A percentile compares a stretch with the other conserved stretches of the same genome.
These are phyloP conservation scores for Ciconia stormi DNA, from an alignment of 2,113 vertebrate genomes.

Conservation along the genomic window DNA sequence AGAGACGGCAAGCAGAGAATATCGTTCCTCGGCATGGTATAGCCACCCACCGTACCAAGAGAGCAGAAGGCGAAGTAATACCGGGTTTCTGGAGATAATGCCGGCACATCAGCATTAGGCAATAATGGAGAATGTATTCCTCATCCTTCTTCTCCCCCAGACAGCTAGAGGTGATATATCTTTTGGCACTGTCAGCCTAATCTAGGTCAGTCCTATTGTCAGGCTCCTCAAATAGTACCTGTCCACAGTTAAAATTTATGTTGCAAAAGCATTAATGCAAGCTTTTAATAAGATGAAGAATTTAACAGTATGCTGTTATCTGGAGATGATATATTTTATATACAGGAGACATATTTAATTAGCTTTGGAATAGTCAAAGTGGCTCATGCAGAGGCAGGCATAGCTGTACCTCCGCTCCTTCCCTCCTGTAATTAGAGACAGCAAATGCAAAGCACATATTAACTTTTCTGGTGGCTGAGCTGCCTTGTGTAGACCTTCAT, in stretches of 20 bases:
- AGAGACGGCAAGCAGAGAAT: neutral
- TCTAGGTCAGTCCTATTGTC: constrained; percentile 80
- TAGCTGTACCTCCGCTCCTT: constrained; percentile 43
- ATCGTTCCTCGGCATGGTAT: neutral
- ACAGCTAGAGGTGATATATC: constrained; percentile 77
- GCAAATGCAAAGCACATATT: constrained; percentile 62
- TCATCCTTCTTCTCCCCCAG: constrained; percentile 74
- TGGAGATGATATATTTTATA: constrained; percentile 84
- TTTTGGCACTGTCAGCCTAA: constrained; percentile 78
- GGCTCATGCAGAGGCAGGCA: constrained; percentile 65
- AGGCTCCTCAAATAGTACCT: constrained; percentile 79
- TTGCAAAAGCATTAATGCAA: constrained; percentile 81
- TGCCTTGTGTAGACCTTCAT: constrained; percentile 13
- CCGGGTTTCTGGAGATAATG: constrained; percentile 65
- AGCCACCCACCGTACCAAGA: neutral
- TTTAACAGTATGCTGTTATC: constrained; percentile 81
- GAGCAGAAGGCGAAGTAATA: neutral
- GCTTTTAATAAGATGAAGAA: constrained; percentile 86
- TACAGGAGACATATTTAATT: constrained; percentile 83
- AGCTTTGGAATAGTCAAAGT: constrained; percentile 78
- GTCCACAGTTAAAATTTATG: constrained; percentile 82
- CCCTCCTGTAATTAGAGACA: constrained; percentile 55
- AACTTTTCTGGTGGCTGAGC: constrained; percentile 57
- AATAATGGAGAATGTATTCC: constrained; percentile 76
- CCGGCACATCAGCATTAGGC: constrained; percentile 60